Evolutionary conservation across 2,888 invertebrate genomes (phyloP).

Genomic region (Thymelicus sylvestris): DNA sequence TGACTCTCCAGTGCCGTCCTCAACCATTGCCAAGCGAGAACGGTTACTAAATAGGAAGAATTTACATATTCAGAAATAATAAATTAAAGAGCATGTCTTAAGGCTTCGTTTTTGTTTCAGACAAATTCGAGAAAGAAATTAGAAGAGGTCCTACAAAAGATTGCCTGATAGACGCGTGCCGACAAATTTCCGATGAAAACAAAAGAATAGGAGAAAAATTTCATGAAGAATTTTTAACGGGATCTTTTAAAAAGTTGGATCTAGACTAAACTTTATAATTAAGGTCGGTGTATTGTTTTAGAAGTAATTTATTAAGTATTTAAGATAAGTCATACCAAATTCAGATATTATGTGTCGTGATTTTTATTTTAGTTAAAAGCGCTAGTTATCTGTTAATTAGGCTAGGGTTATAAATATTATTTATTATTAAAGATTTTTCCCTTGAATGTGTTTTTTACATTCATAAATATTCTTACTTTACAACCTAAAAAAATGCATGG

Average conservation of each 20-base stretch:
- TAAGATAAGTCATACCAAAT: slow-evolving; percentile 6
- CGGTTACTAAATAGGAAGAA: no score
- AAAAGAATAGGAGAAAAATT: slow-evolving; percentile 57
- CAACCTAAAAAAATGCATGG: no score
- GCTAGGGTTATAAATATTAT: slow-evolving; percentile 15
- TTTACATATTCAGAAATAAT: no score
- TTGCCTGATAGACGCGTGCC: slow-evolving; percentile 57
- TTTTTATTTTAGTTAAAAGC: neutral
- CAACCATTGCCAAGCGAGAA: no score
- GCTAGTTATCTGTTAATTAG: neutral
- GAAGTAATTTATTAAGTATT: slow-evolving; percentile 21
- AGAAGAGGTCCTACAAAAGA: slow-evolving; percentile 59
- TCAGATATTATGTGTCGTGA: neutral
- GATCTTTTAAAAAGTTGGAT: slow-evolving; percentile 71
- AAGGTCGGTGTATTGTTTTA: slow-evolving; percentile 11
- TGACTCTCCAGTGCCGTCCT: no score
- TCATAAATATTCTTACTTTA: no score
- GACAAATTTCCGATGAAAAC: slow-evolving; percentile 65
- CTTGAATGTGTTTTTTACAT: no score
- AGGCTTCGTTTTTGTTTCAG: slow-evolving; percentile 52
- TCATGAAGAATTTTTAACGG: slow-evolving; percentile 64
- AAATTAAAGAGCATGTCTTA: no score
- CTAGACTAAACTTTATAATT: slow-evolving; percentile 56
- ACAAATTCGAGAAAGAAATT: slow-evolving; percentile 62
- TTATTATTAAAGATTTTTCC: neutral